Evolutionary conservation across 2,888 invertebrate genomes (phyloP).

Genomic region (Podotricha telesiphe): DNA sequence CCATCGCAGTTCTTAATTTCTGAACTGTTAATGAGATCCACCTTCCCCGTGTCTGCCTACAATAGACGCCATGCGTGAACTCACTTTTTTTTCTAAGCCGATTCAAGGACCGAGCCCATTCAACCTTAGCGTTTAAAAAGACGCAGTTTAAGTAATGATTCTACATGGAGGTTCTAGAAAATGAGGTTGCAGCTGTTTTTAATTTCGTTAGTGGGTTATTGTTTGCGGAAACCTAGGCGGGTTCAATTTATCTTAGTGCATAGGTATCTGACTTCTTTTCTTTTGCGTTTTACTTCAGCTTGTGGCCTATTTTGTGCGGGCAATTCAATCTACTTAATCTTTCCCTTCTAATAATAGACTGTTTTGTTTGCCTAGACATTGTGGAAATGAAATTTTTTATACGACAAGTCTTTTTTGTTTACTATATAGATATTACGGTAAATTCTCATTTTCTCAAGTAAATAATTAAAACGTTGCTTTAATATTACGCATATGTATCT

Average conservation of each 20-base stretch:
- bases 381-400: slow-evolving; percentile 16
- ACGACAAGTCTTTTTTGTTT: slow-evolving; percentile 9
- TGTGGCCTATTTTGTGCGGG: slow-evolving; percentile 43
- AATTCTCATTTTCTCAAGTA: not conserved
- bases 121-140: slow-evolving; percentile 76
- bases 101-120: slow-evolving; percentile 71
- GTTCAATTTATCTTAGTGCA: slow-evolving; percentile 49
- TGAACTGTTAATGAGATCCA: slow-evolving; percentile 79
- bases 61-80: slow-evolving; percentile 77
- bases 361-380: slow-evolving; percentile 21
- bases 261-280: slow-evolving; percentile 46
- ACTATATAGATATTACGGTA: not conserved
- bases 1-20: slow-evolving; percentile 77
- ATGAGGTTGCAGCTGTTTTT: slow-evolving; percentile 57
- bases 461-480: not conserved
- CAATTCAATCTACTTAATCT: slow-evolving; percentile 39
- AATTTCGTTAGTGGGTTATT: slow-evolving; percentile 66
- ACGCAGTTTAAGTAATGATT: slow-evolving; percentile 80
- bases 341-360: slow-evolving; percentile 32
- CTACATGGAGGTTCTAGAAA: slow-evolving; percentile 55
- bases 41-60: slow-evolving; percentile 74
- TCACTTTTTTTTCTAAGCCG: slow-evolving; percentile 64
- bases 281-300: slow-evolving; percentile 45
- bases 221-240: slow-evolving; percentile 49
- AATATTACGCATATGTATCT: not conserved